Base-by-base conservation (phyloP, 2,797 vertebrate species). In the Labroides dimidiatus region DNA sequence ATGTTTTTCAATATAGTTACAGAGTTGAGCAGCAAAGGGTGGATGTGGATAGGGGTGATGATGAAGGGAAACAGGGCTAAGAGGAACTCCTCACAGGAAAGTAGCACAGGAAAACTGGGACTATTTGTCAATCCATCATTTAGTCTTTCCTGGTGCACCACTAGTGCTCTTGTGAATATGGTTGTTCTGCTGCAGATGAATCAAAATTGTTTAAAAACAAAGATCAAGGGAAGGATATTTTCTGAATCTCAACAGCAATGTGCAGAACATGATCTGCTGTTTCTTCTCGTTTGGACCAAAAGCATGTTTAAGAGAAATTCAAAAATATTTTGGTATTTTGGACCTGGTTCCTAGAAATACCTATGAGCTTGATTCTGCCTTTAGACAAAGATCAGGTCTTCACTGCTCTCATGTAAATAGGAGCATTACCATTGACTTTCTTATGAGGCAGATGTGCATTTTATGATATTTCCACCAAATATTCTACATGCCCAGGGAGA, bases 361-460 rank as follows among this genome's bases (percentile, higher is more conserved):
- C 24, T 6, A 3, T 27, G 24, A 27, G 24, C 24, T 27, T 44
- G 10, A 20, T 41, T n/a, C 93, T 94, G 39, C 17, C 55, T 11
- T 47, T 15, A 58, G 12, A 55, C 44, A 42, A 14, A 77, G 44
- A 19, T 56, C 43, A 55, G 6, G 8, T 27, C 39, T 20, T 60
- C 39, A 24, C 19, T 19, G 7, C 39, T 16, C 9, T 19, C 15
- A 57, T 43, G 12, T 59, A 39, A 20, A 10, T 53, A 10, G 13
- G 7, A 53, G 45, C 64, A 16, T 42, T 52, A 52, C 57, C 42
- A 58, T 48, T 52, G n/a, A 48, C 5, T 47, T 47, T 56, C 60
- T 78, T 78, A 43, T 24, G 14, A 17, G 42, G 27, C 17, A 33
- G 10, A 11, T n/a, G 20, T 55, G 24, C 23, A 48, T 68, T 70